Conservation (phyloP, 2,888 invertebrate genomes). For the Epirrhoe alternata region DNA sequence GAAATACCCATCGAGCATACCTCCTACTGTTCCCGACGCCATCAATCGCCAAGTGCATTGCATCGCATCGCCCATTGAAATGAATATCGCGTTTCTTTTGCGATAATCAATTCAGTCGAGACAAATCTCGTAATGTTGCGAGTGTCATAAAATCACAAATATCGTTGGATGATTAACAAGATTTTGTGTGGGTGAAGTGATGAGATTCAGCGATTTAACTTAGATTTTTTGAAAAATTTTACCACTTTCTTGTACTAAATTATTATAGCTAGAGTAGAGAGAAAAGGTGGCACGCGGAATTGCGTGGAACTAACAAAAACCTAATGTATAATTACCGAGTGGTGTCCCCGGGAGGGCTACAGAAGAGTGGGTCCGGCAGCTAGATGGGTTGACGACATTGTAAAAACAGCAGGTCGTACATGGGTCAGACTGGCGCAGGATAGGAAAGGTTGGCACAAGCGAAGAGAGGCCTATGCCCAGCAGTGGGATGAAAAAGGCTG, state of each 20-base stretch:
- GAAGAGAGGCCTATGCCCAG: no score
- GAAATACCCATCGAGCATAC: conserved; percentile 16
- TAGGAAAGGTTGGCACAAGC: no score
- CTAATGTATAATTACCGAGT: no score
- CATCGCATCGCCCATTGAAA: conserved; percentile 5
- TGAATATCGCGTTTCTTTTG: conserved; percentile 39
- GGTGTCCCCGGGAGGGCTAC: no score
- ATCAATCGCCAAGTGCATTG: conserved; percentile 20
- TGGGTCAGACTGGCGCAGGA: no score
- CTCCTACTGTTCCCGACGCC: conserved; percentile 30
- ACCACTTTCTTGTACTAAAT: background rate
- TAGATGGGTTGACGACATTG: no score
- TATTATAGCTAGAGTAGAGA: background rate
- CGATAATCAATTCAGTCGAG: conserved; percentile 39
- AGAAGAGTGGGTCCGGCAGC: no score
- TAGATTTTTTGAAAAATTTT: background rate
- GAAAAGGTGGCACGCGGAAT: no score
- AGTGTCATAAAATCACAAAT: conserved; percentile 68
- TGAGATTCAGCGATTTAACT: conserved; percentile 9
- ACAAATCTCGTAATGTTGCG: conserved; percentile 35
- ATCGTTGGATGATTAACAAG: conserved; percentile 61
- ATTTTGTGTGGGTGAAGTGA: conserved; percentile 41
- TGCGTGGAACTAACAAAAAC: no score
- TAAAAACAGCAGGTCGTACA: no score
- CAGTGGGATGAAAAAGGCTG: no score